Evolutionary conservation across 1,140 invertebrate species (phyloP).

Genomic region (Conopomorpha cramerella): DNA sequence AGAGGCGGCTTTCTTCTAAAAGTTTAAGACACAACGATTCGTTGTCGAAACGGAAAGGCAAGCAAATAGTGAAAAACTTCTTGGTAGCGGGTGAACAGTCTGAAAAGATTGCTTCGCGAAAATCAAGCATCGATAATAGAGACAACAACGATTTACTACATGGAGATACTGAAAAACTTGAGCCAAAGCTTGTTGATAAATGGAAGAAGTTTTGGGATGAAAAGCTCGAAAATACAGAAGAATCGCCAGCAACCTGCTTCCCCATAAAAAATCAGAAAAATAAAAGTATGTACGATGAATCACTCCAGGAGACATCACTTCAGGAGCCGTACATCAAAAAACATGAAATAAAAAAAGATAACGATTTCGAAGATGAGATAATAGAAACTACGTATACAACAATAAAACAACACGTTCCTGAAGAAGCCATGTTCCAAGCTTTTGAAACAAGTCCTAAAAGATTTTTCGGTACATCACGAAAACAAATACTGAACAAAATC

Average conservation of each 20-base stretch:
- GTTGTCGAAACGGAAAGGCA: slow-evolving; percentile 43
- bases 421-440: slow-evolving; percentile 50
- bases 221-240: slow-evolving; percentile 21
- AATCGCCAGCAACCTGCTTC: slow-evolving; percentile 15
- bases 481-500: slow-evolving; percentile 48
- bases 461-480: slow-evolving; percentile 47
- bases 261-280: too few relatives aligned
- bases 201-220: slow-evolving; percentile 52
- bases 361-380: too few relatives aligned
- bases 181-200: slow-evolving; percentile 30
- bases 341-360: too few relatives aligned
- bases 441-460: slow-evolving; percentile 53
- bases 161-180: too few relatives aligned
- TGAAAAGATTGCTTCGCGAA: too few relatives aligned
- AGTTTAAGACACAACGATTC: slow-evolving; percentile 45
- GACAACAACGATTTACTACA: too few relatives aligned
- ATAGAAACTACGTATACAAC: too few relatives aligned
- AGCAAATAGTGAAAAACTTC: slow-evolving; percentile 46
- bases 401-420: slow-evolving; percentile 39
- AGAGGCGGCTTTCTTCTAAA: slow-evolving; percentile 28
- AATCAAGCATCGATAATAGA: slow-evolving; percentile 1
- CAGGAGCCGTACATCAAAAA: slow-evolving; percentile 9
- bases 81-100: slow-evolving; percentile 25
- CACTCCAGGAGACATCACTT: slow-evolving; percentile 6
- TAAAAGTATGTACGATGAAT: too few relatives aligned